Percentiles rank a stretch among this genome's conserved stretches.
Conservation (phyloP, 2,113 vertebrate genomes). For the Raja brachyura region DNA sequence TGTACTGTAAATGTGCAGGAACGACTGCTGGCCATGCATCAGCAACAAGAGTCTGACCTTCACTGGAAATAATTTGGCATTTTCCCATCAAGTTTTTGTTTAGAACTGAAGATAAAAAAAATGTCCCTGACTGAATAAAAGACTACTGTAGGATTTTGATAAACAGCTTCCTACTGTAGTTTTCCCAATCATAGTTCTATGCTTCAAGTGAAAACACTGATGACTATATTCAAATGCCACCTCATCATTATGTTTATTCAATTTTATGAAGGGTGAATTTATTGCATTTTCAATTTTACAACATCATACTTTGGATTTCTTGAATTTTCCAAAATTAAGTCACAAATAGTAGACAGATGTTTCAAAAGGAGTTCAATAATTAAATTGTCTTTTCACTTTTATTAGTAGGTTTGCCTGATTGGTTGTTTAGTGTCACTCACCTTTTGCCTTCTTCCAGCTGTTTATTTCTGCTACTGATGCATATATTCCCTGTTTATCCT, state of each 20-base stretch:
- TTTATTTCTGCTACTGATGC: not conserved
- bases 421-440: not conserved
- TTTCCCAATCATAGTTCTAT: not conserved
- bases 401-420: not conserved
- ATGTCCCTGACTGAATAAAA: not conserved
- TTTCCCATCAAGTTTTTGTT: not conserved
- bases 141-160: not conserved
- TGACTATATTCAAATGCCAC: not conserved
- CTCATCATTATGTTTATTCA: not conserved
- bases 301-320: not conserved
- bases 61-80: not conserved
- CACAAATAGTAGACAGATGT: not conserved
- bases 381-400: not conserved
- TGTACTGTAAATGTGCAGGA: no score
- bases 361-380: not conserved
- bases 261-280: not conserved
- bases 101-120: not conserved
- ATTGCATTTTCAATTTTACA: not conserved
- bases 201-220: not conserved
- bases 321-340: not conserved
- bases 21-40: no score
- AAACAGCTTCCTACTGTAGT: not conserved
- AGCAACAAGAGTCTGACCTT: not conserved
- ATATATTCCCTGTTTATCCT: not conserved
- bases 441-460: not conserved